Conservation (phyloP, 2,113 vertebrate genomes). For the Pogona vitticeps region DNA sequence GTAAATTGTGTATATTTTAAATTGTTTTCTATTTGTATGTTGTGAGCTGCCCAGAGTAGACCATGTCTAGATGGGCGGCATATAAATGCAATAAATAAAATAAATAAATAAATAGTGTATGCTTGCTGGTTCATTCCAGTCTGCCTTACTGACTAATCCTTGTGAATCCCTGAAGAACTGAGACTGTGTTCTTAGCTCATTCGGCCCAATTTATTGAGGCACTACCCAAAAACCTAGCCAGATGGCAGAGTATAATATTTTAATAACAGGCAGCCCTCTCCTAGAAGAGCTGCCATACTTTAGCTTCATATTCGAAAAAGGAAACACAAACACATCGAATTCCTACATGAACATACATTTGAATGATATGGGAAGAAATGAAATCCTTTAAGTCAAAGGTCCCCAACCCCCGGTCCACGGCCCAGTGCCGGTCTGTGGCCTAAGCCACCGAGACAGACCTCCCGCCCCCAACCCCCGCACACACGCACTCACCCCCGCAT, state of each 20-base stretch:
- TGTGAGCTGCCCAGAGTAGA: too few relatives aligned
- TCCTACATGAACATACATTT: neutral
- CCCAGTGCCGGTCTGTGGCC: too few relatives aligned
- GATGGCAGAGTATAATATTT: neutral
- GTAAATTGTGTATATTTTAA: too few relatives aligned
- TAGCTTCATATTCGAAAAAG: neutral
- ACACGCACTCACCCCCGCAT: too few relatives aligned
- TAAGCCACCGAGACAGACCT: too few relatives aligned
- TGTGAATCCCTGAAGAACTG: neutral
- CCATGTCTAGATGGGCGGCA: too few relatives aligned
- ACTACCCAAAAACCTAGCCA: neutral
- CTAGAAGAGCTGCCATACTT: neutral
- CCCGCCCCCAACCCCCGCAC: too few relatives aligned
- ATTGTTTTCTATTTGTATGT: too few relatives aligned
- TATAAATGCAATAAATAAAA: too few relatives aligned
- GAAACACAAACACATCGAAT: neutral
- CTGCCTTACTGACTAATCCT: neutral
- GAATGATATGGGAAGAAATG: neutral
- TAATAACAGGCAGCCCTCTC: neutral
- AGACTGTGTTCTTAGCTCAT: neutral
- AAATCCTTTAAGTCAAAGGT: neutral
- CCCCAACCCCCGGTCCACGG: too few relatives aligned
- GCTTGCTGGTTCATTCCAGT: neutral
- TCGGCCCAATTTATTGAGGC: neutral
- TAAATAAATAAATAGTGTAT: neutral